Base-by-base conservation (phyloP, 2,797 vertebrate genomes). In the Thamnophis elegans region DNA sequence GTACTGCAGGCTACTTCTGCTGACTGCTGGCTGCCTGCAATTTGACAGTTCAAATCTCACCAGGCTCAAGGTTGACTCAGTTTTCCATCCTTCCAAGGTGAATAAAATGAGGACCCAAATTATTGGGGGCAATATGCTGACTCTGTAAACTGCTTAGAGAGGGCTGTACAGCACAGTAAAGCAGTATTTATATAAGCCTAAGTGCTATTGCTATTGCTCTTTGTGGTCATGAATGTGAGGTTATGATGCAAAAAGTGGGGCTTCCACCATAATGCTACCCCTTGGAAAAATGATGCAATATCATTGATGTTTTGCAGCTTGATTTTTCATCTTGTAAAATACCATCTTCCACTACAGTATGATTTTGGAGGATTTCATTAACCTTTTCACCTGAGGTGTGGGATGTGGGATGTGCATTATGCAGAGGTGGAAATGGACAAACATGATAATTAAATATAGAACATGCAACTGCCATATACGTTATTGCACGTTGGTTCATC, bases 401-500 rank as follows among this genome's bases (percentile, higher is more conserved):
- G 42, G 10, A 22, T 22, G 13, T 73, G 42, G 13, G 32, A 20
- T 25, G 25, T 87, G 25, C 9, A 28, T 32, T 51, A 54, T 18
- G 54, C 25, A 36, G 51, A 53, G 26, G 18, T 55, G 22, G 25
- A 68, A 32, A 87, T 91, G 60, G 25, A 14, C 65, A 94, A 92
- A 53, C 92, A 92, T 4, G 0, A 65, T 87, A 10, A 93, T 89
- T 92, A 93, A 95, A 94, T 89, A 92, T 4, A 92, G 58, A 59
- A 68, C 95, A 90, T 9, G 55, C 55, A 94, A 90, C 54, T 93
- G 92, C 85, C 93, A 91, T 94, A 92, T 93, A 62, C 85, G 68
- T 93, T 0, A 32, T 91, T 93, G 58, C 91, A 87, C 94, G 73
- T 25, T 93, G 82, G 58, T 51, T 90, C 55, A 88, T 13, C 0